Conservation (phyloP, 2,888 invertebrate genomes). For the Polydrusus tereticollis region DNA sequence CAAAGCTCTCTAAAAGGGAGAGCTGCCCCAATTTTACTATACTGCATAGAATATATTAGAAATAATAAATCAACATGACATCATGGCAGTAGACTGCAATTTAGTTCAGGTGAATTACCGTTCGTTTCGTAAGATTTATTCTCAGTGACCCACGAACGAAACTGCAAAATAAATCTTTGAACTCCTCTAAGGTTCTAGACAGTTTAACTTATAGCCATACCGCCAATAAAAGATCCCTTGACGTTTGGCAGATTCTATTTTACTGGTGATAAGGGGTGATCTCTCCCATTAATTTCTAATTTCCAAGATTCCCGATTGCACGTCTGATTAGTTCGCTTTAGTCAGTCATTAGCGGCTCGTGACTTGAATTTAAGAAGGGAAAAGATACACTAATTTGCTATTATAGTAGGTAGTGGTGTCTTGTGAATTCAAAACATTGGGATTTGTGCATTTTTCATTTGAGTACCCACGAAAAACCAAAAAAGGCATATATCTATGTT, state of each 20-base stretch:
- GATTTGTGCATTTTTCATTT: no score
- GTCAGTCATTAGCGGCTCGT: neutral
- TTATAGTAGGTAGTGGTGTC: neutral
- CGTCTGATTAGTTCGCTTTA: neutral
- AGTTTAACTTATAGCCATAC: neutral
- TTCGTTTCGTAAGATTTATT: neutral
- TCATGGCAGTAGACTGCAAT: no score
- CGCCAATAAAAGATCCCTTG: neutral
- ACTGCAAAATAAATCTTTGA: neutral
- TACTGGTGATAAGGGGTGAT: neutral
- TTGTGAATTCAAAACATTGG: no score
- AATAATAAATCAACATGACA: no score
- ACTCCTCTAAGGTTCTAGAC: neutral
- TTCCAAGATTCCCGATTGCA: neutral
- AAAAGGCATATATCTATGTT: no score
- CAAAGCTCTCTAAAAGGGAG: no score
- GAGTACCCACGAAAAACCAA: no score
- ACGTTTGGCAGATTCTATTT: constrained; percentile 1
- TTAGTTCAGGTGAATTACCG: no score
- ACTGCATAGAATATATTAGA: no score
- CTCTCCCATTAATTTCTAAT: constrained; percentile 4
- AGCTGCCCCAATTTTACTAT: no score
- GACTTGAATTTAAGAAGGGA: neutral
- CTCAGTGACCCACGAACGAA: neutral
- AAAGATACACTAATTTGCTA: neutral